Evolutionary conservation across 2,797 vertebrate genomes (phyloP).

Genomic region (Spea hammondii): DNA sequence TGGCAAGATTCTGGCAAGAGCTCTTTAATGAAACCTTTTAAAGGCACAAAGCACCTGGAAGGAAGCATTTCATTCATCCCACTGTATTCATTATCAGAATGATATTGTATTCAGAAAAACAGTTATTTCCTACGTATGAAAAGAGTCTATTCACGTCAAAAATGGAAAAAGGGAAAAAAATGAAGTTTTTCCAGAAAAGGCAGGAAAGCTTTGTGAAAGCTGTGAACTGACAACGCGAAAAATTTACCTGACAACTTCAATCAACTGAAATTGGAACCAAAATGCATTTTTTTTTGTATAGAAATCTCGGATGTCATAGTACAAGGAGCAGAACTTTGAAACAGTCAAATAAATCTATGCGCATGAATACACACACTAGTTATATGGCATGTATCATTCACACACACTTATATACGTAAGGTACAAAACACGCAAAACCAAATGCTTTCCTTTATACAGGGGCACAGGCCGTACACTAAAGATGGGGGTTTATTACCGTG

Average conservation of each 20-base stretch:
- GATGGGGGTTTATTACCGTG: too few relatives aligned
- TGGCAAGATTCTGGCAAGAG: constrained; percentile 55
- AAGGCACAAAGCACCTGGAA: constrained; percentile 56
- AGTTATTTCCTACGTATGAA: constrained; percentile 18
- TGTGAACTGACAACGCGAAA: constrained; percentile 13
- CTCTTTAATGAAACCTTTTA: constrained; percentile 55
- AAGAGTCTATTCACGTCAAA: constrained; percentile 21
- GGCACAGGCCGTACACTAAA: too few relatives aligned
- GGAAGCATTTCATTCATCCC: constrained; percentile 54
- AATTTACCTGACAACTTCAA: constrained; percentile 20
- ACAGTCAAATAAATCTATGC: too few relatives aligned
- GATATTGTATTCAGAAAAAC: constrained; percentile 55
- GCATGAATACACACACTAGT: too few relatives aligned
- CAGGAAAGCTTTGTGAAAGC: constrained; percentile 21
- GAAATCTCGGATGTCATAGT: not conserved
- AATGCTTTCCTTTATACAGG: too few relatives aligned
- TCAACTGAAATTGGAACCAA: constrained; percentile 5
- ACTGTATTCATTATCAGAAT: constrained; percentile 58
- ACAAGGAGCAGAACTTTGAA: not conserved
- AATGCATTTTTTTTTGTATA: not conserved
- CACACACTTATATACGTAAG: too few relatives aligned
- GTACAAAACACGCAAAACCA: too few relatives aligned
- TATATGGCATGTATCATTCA: too few relatives aligned
- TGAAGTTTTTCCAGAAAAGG: constrained; percentile 41
- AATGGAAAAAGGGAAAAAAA: constrained; percentile 7